Evolutionary conservation across 1,140 invertebrate species (phyloP), one percentile per base, ranked within the genome.

Genomic region (Ceratosolen fusciceps): DNA sequence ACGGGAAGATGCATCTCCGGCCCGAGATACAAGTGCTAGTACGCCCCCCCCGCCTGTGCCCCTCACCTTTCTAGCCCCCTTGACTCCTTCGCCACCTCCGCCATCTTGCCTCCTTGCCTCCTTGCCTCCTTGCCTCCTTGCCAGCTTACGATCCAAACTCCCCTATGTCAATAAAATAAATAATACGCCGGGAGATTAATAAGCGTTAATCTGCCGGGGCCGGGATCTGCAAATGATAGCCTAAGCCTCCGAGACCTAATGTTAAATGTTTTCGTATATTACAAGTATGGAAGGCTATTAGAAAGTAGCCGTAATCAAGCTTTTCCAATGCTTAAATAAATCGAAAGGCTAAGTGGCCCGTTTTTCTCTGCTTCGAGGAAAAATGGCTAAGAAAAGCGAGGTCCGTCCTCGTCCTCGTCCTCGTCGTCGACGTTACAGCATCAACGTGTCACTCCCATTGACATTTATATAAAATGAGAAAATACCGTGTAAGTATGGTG

Each of bases 131-230:
- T n/a, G n/a, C n/a, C n/a, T n/a, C n/a, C n/a, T n/a, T n/a, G n/a
- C n/a, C n/a, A n/a, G n/a, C n/a, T n/a, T n/a, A n/a, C n/a, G n/a
- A n/a, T n/a, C n/a, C n/a, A 52, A 3, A 34, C 21, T 65, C 10
- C 26, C 8, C 4, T 65, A n/a, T 65, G 34, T 16, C 37, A 65
- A 65, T 65, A 65, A 65, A 37, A 37, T 62, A 65, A 60, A 65
- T 37, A 65, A 37, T 65, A 12, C 31, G 26, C 31, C 19, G 26
- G n/a, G 1, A 3, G 58, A 65, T 37, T 65, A 2, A 65, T 65
- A 34, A 37, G 37, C 21, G 31, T 65, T 37, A 65, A 65, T 65
- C 31, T 14, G 3, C 2, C n/a, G 9, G 5, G 19, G 43, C 39
- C 47, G 26, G 24, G 3, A 9, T 29, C 1, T 68, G 9, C 14